phyloP scores from a whole-genome alignment of 2,113 vertebrate genomes.

The Zonotrichia leucophrys region DNA sequence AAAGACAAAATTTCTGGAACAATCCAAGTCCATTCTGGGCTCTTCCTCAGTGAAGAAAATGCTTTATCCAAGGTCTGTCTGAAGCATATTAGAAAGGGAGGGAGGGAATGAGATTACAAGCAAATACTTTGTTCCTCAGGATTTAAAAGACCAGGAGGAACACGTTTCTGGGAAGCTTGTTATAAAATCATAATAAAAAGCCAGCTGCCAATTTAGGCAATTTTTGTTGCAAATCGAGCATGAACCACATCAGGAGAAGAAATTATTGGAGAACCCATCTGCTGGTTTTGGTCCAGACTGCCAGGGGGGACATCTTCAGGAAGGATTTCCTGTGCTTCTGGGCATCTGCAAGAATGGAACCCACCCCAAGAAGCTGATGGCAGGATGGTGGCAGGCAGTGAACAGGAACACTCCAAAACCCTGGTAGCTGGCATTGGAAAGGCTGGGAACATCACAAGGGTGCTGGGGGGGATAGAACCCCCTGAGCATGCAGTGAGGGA shows the following conservation, averaged over 20 bases:
- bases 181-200: not conserved
- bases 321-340: not conserved
- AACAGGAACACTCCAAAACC: not conserved
- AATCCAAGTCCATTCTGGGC: not conserved
- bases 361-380: not conserved
- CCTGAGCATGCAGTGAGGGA: not conserved
- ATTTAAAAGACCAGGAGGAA: not conserved
- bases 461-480: not conserved
- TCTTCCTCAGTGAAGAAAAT: not conserved
- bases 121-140: not conserved
- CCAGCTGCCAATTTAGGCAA: not conserved
- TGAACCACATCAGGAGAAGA: not conserved
- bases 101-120: not conserved
- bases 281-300: not conserved
- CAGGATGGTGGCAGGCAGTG: not conserved
- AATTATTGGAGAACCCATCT: not conserved
- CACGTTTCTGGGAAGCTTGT: not conserved
- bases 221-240: not conserved
- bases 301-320: not conserved
- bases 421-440: not conserved
- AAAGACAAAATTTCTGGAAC: not conserved
- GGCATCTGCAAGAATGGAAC: not conserved
- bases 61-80: not conserved
- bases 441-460: not conserved
- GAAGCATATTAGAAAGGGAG: not conserved